phyloP scores from a whole-genome alignment of 2,113 vertebrate genomes.

The Scalopus aquaticus region DNA sequence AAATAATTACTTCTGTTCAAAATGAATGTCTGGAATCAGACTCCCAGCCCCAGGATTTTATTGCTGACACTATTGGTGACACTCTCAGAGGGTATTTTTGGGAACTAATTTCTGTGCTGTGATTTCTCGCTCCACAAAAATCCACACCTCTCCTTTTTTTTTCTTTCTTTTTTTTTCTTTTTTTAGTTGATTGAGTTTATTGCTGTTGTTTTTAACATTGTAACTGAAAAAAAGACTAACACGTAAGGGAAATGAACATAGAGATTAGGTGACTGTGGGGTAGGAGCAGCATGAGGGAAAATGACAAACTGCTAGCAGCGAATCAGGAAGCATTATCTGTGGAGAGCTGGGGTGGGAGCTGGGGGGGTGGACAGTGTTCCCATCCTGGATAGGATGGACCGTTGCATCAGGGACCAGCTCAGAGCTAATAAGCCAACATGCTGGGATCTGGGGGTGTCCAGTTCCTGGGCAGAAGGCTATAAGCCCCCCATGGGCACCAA shows the following conservation, averaged over 20 bases:
- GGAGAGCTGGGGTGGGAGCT: neutral
- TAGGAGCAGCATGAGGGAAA: neutral
- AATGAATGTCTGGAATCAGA: conserved; percentile 25
- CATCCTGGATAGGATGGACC: neutral
- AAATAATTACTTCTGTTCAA: conserved; percentile 41
- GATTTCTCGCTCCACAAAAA: neutral
- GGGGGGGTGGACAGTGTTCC: neutral
- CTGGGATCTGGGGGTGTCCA: neutral
- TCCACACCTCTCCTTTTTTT: no score
- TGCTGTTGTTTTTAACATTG: neutral
- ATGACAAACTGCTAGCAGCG: neutral
- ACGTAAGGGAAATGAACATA: neutral
- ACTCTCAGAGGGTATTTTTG: neutral
- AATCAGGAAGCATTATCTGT: neutral
- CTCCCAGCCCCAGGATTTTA: neutral
- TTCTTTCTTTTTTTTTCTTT: no score
- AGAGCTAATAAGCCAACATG: neutral
- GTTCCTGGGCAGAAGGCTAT: neutral
- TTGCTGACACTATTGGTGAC: neutral
- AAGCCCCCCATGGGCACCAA: neutral
- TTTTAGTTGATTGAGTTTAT: neutral
- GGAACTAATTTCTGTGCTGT: neutral
- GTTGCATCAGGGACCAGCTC: neutral
- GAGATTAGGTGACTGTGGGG: neutral
- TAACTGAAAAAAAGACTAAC: neutral